Evolutionary conservation across 2,113 vertebrate species (phyloP).

Genomic region (Chamaea fasciata): DNA sequence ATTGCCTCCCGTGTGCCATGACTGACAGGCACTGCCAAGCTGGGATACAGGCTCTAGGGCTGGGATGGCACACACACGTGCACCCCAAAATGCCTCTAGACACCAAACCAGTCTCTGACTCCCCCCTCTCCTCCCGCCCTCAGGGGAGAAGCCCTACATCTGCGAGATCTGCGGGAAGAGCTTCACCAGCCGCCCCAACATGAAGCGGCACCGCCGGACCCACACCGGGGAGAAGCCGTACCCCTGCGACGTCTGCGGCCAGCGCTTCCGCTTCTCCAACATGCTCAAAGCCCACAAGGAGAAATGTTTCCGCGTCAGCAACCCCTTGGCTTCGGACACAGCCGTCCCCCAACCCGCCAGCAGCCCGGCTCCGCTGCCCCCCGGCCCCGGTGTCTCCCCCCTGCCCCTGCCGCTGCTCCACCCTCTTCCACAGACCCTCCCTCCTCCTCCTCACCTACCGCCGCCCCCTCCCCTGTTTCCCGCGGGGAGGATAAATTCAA

Average conservation of each 20-base stretch:
- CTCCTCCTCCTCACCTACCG: conserved; percentile 74
- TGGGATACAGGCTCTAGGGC: neutral
- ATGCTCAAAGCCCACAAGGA: conserved; percentile 98
- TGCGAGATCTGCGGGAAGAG: conserved; percentile 98
- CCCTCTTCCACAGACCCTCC: conserved; percentile 70
- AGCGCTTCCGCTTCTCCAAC: conserved; percentile 98
- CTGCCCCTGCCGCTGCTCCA: conserved; percentile 75
- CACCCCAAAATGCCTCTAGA: neutral
- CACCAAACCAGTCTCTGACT: too few species aligned
- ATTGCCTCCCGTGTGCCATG: rapidly evolving
- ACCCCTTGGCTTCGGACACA: conserved; percentile 70
- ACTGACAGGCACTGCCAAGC: neutral
- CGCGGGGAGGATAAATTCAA: conserved; percentile 78
- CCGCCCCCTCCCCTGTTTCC: conserved; percentile 82
- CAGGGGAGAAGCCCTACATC: conserved; percentile 97
- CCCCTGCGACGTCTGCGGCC: conserved; percentile 92
- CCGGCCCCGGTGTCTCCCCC: conserved; percentile 42
- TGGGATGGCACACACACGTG: neutral
- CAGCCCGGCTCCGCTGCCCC: conserved; percentile 35
- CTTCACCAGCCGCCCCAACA: conserved; percentile 98
- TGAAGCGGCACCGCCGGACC: conserved; percentile 96
- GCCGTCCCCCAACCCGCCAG: neutral
- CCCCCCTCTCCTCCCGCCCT: rapidly evolving
- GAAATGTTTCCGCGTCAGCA: conserved; percentile 91
- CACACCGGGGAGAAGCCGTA: conserved; percentile 98